phyloP scores from a whole-genome alignment of 2,113 vertebrate genomes.

The Mirounga angustirostris region DNA sequence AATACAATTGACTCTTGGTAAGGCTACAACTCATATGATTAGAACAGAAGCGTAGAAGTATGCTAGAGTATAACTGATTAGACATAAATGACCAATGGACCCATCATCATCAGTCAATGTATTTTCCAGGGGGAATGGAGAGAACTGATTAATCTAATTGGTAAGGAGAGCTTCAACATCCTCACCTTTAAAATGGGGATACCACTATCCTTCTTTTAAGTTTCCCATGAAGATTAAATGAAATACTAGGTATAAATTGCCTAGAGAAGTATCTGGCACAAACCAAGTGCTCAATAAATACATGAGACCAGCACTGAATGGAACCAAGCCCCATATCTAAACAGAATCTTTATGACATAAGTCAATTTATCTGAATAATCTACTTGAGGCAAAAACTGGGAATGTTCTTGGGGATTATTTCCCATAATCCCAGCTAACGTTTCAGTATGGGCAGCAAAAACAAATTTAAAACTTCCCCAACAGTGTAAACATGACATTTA shows the following conservation, averaged over 20 bases:
- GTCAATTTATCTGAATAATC: not conserved
- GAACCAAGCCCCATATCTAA: not conserved
- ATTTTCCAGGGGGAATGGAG: slow-evolving; percentile 7
- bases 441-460: slow-evolving; percentile 45
- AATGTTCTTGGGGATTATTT: slow-evolving; percentile 18
- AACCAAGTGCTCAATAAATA: not conserved
- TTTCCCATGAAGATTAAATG: slow-evolving; percentile 13
- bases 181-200: not conserved
- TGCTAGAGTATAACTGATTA: not conserved
- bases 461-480: not conserved
- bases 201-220: not conserved
- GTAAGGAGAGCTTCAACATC: not conserved
- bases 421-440: not conserved
- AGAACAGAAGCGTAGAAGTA: not conserved
- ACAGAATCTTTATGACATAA: not conserved
- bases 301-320: not conserved
- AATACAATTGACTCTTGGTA: not conserved
- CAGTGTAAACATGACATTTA: slow-evolving; percentile 19
- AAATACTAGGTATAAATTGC: slow-evolving; percentile 7
- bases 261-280: not conserved
- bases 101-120: not conserved
- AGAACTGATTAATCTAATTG: not conserved
- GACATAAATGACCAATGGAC: not conserved
- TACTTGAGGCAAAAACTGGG: not conserved
- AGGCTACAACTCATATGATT: not conserved